phyloP scores from a whole-genome alignment of 2,797 vertebrate species.

The Lacerta viridis region DNA sequence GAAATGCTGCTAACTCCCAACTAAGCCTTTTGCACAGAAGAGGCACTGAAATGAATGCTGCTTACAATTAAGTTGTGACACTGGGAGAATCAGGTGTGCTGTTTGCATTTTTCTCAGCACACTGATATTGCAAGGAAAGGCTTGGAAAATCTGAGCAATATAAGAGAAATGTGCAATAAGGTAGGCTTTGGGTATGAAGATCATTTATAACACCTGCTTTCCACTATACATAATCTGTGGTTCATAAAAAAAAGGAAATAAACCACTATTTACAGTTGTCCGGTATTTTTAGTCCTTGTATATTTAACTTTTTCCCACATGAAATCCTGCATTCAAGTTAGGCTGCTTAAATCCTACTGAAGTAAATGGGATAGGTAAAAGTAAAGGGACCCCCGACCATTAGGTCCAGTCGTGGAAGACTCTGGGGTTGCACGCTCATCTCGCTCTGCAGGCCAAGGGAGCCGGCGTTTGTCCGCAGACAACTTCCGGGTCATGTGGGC shows the following conservation, averaged over 20 bases:
- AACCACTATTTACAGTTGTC: not conserved
- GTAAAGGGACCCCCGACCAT: no score
- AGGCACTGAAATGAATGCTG: not conserved
- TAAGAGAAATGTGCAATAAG: not conserved
- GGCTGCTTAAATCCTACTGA: not conserved
- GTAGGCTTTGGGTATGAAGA: not conserved
- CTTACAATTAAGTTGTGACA: not conserved
- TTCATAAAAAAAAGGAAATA: not conserved
- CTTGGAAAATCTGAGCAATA: not conserved
- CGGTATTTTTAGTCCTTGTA: conserved; percentile 5
- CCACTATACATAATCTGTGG: not conserved
- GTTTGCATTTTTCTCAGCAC: not conserved
- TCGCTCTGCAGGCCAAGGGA: no score
- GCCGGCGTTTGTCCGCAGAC: no score
- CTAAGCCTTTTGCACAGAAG: not conserved
- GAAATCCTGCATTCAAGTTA: not conserved
- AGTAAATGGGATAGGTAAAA: not conserved
- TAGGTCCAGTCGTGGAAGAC: no score
- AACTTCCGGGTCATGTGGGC: no score
- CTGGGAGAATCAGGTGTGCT: not conserved
- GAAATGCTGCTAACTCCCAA: not conserved
- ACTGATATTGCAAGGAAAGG: not conserved
- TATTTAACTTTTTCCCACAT: conserved; percentile 43
- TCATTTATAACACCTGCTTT: not conserved
- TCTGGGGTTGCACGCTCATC: no score